Conservation (phyloP, 37 sponge, comb jelly and placozoan genomes). For the Spongilla lacustris region DNA sequence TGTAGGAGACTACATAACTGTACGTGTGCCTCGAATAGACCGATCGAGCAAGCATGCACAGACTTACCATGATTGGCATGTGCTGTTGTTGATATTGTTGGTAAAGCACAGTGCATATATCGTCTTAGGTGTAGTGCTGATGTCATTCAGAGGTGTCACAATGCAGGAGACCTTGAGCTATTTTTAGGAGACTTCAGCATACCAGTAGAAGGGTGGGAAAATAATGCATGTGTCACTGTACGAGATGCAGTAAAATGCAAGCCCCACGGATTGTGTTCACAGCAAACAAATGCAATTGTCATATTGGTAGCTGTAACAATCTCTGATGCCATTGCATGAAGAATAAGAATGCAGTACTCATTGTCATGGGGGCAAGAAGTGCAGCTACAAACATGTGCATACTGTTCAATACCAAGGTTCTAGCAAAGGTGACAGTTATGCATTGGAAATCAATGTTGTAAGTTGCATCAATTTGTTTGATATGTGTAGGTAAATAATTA, state of each 20-base stretch:
- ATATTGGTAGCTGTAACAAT: background rate
- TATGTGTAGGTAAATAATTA: background rate
- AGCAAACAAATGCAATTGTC: slow-evolving; percentile 4
- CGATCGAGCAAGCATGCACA: too few relatives aligned
- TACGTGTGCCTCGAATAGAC: too few relatives aligned
- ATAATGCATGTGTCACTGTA: slow-evolving; percentile 5
- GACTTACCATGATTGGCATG: too few relatives aligned
- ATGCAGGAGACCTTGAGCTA: too few relatives aligned
- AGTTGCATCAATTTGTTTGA: background rate
- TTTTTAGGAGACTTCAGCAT: slow-evolving; percentile 2
- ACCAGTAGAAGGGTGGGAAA: slow-evolving; percentile 11
- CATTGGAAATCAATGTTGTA: background rate
- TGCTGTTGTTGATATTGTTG: too few relatives aligned
- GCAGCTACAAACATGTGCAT: background rate
- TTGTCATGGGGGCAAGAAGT: background rate
- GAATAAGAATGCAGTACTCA: background rate
- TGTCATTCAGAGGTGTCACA: too few relatives aligned
- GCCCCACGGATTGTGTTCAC: slow-evolving; percentile 1
- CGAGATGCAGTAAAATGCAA: background rate
- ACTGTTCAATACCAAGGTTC: background rate
- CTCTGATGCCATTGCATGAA: background rate
- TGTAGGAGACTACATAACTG: too few relatives aligned
- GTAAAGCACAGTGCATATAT: too few relatives aligned
- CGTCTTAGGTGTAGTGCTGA: too few relatives aligned
- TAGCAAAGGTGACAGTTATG: background rate